Evolutionary conservation across 2,113 vertebrate genomes (phyloP).

Genomic region (Theropithecus gelada): DNA sequence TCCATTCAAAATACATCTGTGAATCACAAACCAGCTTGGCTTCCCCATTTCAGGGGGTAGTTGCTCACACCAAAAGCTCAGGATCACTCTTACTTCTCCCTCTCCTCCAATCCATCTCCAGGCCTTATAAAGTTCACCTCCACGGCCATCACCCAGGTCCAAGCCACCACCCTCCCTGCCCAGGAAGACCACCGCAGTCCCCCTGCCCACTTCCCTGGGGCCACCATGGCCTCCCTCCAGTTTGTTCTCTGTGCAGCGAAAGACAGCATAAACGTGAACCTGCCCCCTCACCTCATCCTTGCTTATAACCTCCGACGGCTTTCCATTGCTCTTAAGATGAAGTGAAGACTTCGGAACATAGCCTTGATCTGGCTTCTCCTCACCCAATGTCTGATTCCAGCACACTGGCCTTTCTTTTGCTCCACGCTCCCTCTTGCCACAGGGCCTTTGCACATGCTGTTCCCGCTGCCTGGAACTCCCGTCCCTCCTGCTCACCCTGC

Average conservation of each 20-base stretch:
- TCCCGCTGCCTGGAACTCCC: neutral
- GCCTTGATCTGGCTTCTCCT: too few species aligned
- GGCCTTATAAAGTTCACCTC: neutral
- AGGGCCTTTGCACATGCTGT: neutral
- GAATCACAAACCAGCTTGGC: neutral
- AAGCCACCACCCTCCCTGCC: neutral
- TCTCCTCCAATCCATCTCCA: neutral
- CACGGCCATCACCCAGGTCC: fast-evolving
- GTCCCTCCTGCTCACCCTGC: neutral
- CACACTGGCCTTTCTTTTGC: neutral
- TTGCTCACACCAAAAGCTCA: neutral
- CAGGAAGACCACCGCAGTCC: neutral
- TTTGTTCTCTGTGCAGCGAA: neutral
- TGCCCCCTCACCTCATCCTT: neutral
- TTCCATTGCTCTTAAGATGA: neutral
- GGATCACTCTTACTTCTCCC: too few species aligned
- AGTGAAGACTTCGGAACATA: neutral
- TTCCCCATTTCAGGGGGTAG: neutral
- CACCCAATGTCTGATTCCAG: neutral
- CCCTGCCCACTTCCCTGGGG: neutral
- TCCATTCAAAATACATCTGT: neutral
- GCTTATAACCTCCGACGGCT: neutral
- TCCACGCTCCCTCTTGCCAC: fast-evolving
- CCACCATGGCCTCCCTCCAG: neutral
- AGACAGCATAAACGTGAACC: neutral